Evolutionary conservation across 2,888 invertebrate species (phyloP).

Genomic region (Quadroppia sp.): DNA sequence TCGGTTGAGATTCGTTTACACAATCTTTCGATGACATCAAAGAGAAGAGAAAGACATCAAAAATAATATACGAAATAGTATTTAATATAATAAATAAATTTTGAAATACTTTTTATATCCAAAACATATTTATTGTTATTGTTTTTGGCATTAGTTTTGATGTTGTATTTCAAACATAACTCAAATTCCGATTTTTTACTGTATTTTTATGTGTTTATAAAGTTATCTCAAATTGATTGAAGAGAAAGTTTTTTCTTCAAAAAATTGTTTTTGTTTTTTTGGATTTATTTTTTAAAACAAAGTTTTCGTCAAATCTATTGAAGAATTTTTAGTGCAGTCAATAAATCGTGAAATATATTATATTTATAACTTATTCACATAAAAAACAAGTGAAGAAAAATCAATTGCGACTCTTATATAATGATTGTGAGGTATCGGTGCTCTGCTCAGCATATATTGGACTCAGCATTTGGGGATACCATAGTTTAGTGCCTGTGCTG

Average conservation of each 20-base stretch:
- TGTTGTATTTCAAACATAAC: too few relatives aligned
- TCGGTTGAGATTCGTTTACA: background rate
- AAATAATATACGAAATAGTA: background rate
- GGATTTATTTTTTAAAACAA: background rate
- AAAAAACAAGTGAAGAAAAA: background rate
- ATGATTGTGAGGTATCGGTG: background rate
- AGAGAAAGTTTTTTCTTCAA: too few relatives aligned
- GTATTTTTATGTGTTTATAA: background rate
- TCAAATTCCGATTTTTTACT: background rate
- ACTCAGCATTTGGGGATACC: background rate
- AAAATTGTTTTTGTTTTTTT: too few relatives aligned
- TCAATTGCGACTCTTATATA: slow-evolving; percentile 1
- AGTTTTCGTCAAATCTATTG: background rate
- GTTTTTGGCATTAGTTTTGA: too few relatives aligned
- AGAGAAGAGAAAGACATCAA: background rate
- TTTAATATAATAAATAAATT: too few relatives aligned
- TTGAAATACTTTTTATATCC: too few relatives aligned
- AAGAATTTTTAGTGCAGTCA: background rate
- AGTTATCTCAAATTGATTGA: background rate
- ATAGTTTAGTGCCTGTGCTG: background rate
- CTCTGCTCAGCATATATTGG: background rate
- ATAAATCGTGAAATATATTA: background rate
- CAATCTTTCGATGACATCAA: background rate
- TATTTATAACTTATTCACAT: background rate
- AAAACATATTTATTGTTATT: too few relatives aligned